A percentile compares a stretch with the other conserved stretches of the same genome.
phyloP scores from a whole-genome alignment of 1,140 invertebrate species.

The Melitaea cinxia region DNA sequence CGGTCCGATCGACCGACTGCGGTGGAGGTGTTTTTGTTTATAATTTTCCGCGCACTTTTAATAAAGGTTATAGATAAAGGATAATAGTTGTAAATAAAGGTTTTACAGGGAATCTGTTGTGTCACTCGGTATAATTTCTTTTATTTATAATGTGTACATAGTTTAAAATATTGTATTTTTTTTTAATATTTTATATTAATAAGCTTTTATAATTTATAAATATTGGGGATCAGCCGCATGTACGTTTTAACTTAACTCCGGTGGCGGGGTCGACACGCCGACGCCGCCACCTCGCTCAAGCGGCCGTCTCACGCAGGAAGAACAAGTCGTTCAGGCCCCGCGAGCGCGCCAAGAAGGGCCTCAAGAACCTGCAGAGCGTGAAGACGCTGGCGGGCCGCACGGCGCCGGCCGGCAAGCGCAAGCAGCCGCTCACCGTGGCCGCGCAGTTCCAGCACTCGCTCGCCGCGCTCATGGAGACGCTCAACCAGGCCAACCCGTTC shows the following conservation, averaged over 20 bases:
- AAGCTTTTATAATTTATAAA: slow-evolving; percentile 13
- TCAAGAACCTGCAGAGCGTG: slow-evolving; percentile 94
- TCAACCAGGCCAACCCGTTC: slow-evolving; percentile 97
- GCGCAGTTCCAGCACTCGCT: slow-evolving; percentile 97
- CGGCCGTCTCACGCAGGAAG: slow-evolving; percentile 84
- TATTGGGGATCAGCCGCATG: slow-evolving; percentile 14
- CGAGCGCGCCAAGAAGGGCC: slow-evolving; percentile 89
- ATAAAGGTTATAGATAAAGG: too few relatives aligned
- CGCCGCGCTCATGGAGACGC: slow-evolving; percentile 94
- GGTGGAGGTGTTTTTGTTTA: slow-evolving; percentile 27
- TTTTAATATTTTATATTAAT: too few relatives aligned
- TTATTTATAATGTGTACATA: slow-evolving; percentile 8
- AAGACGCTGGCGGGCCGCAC: slow-evolving; percentile 92
- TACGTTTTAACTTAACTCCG: slow-evolving; percentile 22
- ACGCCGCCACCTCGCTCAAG: slow-evolving; percentile 9
- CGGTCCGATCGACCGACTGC: not conserved
- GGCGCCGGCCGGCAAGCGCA: slow-evolving; percentile 86
- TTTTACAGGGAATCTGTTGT: slow-evolving; percentile 14
- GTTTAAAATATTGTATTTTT: not conserved
- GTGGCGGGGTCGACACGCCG: slow-evolving; percentile 14
- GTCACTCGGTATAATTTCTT: not conserved
- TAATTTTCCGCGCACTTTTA: slow-evolving; percentile 22
- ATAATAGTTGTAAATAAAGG: slow-evolving; percentile 16
- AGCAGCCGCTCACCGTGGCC: slow-evolving; percentile 95
- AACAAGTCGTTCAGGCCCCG: slow-evolving; percentile 93